Conservation (phyloP, 1,140 invertebrate genomes). For the Drosophila ohnishii region DNA sequence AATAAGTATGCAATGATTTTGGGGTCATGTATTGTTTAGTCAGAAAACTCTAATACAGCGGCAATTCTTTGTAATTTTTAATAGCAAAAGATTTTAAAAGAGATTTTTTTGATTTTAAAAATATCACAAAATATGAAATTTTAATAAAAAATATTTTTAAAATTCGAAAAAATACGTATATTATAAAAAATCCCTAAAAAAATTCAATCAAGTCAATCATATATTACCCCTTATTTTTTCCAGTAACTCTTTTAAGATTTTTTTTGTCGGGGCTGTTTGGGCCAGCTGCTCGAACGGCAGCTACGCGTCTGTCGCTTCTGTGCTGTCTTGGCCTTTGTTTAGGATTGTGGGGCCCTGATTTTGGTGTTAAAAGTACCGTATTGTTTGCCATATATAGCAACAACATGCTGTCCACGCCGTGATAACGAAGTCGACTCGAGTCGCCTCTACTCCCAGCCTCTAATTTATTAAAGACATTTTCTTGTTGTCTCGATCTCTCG, state of each 20-base stretch:
- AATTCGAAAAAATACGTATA: no score
- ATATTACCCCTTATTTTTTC: not conserved
- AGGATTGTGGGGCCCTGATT: constrained; percentile 57
- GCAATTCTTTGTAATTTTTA: no score
- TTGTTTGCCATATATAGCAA: constrained; percentile 74
- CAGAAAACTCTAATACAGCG: no score
- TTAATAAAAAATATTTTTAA: not conserved
- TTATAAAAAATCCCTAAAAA: no score
- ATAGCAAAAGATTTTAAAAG: no score
- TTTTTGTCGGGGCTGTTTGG: constrained; percentile 33
- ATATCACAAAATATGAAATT: not conserved
- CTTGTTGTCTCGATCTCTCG: constrained; percentile 29
- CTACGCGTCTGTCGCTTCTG: constrained; percentile 77
- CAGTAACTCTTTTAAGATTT: constrained; percentile 8
- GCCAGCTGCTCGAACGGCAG: constrained; percentile 77
- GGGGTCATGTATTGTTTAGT: not conserved
- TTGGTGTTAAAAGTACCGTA: constrained; percentile 81
- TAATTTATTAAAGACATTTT: constrained; percentile 76
- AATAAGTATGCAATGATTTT: not conserved
- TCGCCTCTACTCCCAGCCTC: constrained; percentile 32
- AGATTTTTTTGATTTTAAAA: no score
- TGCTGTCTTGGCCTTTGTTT: constrained; percentile 76
- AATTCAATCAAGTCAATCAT: no score
- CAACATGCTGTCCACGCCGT: constrained; percentile 53
- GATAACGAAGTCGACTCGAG: constrained; percentile 50